phyloP scores from a whole-genome alignment of 2,888 invertebrate genomes.

The Drosophila paramelanica region DNA sequence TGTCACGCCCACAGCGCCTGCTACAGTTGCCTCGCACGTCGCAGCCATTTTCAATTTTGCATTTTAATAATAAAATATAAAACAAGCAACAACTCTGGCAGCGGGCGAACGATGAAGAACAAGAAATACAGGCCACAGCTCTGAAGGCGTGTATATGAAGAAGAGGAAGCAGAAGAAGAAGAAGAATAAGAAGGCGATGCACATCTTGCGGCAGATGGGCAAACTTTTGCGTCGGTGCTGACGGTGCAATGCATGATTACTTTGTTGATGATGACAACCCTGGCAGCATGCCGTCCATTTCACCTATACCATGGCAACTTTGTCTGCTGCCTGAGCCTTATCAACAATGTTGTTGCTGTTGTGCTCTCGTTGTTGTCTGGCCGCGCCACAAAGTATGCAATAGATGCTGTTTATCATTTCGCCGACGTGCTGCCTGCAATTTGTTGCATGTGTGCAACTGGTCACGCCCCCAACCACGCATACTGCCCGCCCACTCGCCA shows the following conservation, averaged over 20 bases:
- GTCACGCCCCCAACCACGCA: slow-evolving; percentile 22
- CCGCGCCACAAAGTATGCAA: slow-evolving; percentile 75
- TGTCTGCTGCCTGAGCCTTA: slow-evolving; percentile 48
- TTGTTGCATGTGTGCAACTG: slow-evolving; percentile 58
- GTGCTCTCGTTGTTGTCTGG: slow-evolving; percentile 10
- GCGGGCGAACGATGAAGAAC: not conserved
- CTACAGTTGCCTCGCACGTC: slow-evolving; percentile 55
- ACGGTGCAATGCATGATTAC: slow-evolving; percentile 67
- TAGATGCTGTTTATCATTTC: slow-evolving; percentile 74
- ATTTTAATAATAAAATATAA: slow-evolving; percentile 75
- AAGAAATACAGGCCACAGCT: slow-evolving; percentile 8
- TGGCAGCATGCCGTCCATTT: slow-evolving; percentile 45
- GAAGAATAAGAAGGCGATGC: slow-evolving; percentile 8
- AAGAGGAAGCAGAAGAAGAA: slow-evolving; percentile 1
- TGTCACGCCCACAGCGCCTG: slow-evolving; percentile 23
- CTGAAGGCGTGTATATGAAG: slow-evolving; percentile 3
- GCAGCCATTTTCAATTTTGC: slow-evolving; percentile 78
- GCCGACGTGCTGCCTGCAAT: slow-evolving; percentile 73
- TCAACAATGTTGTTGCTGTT: slow-evolving; percentile 38
- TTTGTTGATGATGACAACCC: slow-evolving; percentile 80
- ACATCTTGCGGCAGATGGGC: slow-evolving; percentile 62
- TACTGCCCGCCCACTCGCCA: slow-evolving; percentile 1
- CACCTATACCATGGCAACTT: slow-evolving; percentile 40
- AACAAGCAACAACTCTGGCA: slow-evolving; percentile 33
- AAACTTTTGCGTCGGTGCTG: slow-evolving; percentile 56